These are phyloP conservation scores for Dorcus hopei DNA, from an alignment of 2,888 invertebrate species.

Conservation along the genomic window DNA sequence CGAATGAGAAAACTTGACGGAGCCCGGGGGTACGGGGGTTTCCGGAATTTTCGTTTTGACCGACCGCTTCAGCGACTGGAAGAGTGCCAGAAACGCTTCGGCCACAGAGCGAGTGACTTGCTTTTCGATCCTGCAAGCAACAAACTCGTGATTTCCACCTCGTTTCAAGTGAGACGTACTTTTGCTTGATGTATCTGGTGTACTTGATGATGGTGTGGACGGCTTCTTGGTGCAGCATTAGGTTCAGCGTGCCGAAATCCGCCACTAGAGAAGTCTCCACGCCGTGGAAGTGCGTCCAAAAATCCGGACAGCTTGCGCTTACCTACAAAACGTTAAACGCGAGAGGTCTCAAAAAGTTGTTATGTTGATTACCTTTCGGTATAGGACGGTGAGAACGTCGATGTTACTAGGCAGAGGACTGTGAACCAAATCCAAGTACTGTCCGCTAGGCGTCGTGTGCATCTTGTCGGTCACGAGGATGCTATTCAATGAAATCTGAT, in stretches of 20 bases:
- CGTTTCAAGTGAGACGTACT: conserved; percentile 50
- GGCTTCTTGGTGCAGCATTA: conserved; percentile 72
- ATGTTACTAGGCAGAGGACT: conserved; percentile 54
- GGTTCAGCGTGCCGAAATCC: conserved; percentile 60
- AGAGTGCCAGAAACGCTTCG: conserved; percentile 4
- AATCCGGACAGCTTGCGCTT: conserved; percentile 77
- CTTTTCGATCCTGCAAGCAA: conserved; percentile 29
- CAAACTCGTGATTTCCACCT: conserved; percentile 4
- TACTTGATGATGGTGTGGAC: conserved; percentile 69
- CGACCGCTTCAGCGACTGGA: neutral
- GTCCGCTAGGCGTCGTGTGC: conserved; percentile 70
- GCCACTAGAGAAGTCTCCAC: conserved; percentile 75
- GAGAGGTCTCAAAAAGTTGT: neutral
- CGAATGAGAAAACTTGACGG: conserved; percentile 71
- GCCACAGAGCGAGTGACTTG: conserved; percentile 35
- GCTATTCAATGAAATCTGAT: conserved; percentile 66
- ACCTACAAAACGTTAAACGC: conserved; percentile 54
- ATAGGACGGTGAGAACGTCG: conserved; percentile 70
- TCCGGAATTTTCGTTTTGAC: conserved; percentile 42
- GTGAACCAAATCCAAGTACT: conserved; percentile 71
- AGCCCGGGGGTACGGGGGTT: conserved; percentile 73
- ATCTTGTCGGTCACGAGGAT: conserved; percentile 71
- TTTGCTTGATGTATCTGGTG: conserved; percentile 59
- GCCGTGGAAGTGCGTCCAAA: conserved; percentile 74
- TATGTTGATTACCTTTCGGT: conserved; percentile 63